phyloP scores from a whole-genome alignment of 1,140 invertebrate genomes.

The Tetraneura akinire region DNA sequence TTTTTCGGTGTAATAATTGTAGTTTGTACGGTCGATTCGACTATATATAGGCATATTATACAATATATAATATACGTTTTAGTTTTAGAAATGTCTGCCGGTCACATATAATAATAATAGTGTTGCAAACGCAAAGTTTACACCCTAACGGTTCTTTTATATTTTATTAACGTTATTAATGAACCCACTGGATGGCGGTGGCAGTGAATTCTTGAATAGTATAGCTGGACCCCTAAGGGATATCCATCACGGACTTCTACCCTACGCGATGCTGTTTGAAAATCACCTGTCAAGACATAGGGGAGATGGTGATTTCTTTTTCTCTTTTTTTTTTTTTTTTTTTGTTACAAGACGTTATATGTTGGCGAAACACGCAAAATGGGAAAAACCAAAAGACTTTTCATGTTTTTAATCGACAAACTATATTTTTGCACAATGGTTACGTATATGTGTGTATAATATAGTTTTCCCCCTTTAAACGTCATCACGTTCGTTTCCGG shows the following conservation, averaged over 20 bases:
- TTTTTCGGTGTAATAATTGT: no score
- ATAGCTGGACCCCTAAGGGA: conserved; percentile 11
- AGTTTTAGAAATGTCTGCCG: neutral
- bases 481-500: conserved; percentile 6
- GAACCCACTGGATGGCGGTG: conserved; percentile 6
- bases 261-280: conserved; percentile 4
- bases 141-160: conserved; percentile 20
- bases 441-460: neutral
- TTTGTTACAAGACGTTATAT: conserved; percentile 4
- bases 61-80: neutral
- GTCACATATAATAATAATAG: neutral
- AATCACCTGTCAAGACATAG: conserved; percentile 50
- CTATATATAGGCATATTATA: no score
- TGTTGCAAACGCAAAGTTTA: conserved; percentile 10
- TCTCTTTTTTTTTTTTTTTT: conserved; percentile 17
- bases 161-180: conserved; percentile 50
- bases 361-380: conserved; percentile 17
- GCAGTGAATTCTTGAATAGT: conserved; percentile 33
- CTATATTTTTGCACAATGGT: neutral
- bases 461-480: conserved; percentile 5
- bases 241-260: conserved; percentile 32
- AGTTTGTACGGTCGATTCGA: neutral
- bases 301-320: conserved; percentile 43
- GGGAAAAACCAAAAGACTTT: conserved; percentile 35
- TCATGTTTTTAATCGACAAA: conserved; percentile 30